Percentiles rank a stretch among this genome's conserved stretches.
These are phyloP conservation scores for Ifrita kowaldi DNA, from an alignment of 2,113 vertebrate species.

Conservation along the genomic window DNA sequence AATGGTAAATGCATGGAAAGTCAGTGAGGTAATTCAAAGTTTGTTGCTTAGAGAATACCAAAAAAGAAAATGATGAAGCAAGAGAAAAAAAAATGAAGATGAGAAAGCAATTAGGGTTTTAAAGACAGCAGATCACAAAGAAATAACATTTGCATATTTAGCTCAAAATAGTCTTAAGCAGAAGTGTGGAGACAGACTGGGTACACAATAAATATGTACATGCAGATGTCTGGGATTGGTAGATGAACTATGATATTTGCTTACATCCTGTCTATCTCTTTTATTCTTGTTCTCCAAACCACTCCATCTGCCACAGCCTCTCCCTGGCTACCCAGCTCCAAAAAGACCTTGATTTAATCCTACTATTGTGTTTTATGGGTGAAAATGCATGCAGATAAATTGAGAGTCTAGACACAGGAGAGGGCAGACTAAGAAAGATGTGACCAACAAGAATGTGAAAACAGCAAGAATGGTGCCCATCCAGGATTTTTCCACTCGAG, in stretches of 20 bases:
- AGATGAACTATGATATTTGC: neutral
- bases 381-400: neutral
- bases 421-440: neutral
- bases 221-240: neutral
- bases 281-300: neutral
- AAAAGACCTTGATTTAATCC: neutral
- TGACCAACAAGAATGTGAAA: neutral
- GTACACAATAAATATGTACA: neutral
- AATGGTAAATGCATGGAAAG: neutral
- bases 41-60: neutral
- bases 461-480: neutral
- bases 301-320: neutral
- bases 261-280: neutral
- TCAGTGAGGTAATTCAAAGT: neutral
- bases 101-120: neutral
- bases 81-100: neutral
- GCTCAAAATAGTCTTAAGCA: neutral
- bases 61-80: neutral
- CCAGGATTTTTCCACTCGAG: neutral
- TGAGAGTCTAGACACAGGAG: neutral
- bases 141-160: neutral
- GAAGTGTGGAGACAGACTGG: neutral
- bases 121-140: neutral
- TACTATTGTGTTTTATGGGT: neutral
- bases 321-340: accelerated